phyloP scores from a whole-genome alignment of 2,888 invertebrate genomes.

The Acleris holmiana region DNA sequence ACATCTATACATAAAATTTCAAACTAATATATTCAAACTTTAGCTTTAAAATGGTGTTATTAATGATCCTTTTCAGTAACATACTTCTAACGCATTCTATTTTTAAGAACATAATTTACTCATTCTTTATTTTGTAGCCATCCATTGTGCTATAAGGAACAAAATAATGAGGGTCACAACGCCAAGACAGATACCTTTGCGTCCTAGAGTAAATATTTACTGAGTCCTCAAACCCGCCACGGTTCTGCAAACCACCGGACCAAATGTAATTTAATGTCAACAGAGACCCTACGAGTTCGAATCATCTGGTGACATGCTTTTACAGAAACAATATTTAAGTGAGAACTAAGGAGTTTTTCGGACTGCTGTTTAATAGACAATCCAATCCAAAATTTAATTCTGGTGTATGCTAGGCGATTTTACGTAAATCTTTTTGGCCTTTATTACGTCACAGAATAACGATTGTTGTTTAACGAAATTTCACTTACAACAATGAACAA shows the following conservation, averaged over 20 bases:
- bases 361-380: no score
- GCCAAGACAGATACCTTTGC: constrained; percentile 14
- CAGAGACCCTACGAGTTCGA: constrained; percentile 16
- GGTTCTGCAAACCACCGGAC: constrained; percentile 24
- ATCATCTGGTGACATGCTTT: constrained; percentile 5
- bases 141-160: constrained; percentile 14
- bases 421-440: no score
- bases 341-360: not conserved
- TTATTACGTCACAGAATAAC: no score
- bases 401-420: no score
- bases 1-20: no score
- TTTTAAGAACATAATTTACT: not conserved
- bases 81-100: not conserved
- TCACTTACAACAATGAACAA: no score
- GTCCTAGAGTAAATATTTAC: constrained; percentile 33
- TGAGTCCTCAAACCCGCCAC: constrained; percentile 11
- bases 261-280: constrained; percentile 34
- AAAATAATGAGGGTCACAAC: constrained; percentile 28
- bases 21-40: no score
- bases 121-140: not conserved
- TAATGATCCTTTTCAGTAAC: not conserved
- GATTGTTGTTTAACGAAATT: no score
- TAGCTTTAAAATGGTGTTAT: no score
- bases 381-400: no score
- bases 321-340: no score